Conservation (phyloP, 2,888 invertebrate genomes). For the Melipona beecheii region DNA sequence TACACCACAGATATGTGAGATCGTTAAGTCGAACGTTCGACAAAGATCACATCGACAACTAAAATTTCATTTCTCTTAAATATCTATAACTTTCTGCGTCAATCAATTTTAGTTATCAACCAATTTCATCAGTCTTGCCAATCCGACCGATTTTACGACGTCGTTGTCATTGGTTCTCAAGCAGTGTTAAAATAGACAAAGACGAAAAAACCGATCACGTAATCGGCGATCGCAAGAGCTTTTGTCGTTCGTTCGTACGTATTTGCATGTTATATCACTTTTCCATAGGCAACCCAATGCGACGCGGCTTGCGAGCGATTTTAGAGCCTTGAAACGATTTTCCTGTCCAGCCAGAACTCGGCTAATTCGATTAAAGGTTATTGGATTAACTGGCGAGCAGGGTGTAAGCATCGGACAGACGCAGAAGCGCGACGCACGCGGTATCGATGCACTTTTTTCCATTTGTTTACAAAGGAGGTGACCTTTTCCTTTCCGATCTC, state of each 20-base stretch:
- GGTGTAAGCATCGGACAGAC: constrained; percentile 35
- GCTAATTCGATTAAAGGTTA: constrained; percentile 68
- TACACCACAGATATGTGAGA: too few relatives aligned
- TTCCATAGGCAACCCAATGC: neutral
- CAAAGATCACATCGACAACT: too few relatives aligned
- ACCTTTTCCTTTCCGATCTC: neutral
- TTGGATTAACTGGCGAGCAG: constrained; percentile 64
- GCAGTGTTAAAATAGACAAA: neutral
- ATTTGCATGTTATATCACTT: constrained; percentile 34
- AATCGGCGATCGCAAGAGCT: constrained; percentile 8
- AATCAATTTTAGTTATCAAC: too few relatives aligned
- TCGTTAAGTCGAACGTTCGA: too few relatives aligned
- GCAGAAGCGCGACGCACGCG: constrained; percentile 14
- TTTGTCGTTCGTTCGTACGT: constrained; percentile 11
- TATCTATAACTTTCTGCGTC: too few relatives aligned
- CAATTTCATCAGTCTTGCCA: neutral
- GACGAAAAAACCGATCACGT: neutral
- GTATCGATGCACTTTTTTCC: constrained; percentile 61
- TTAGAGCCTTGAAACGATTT: constrained; percentile 68
- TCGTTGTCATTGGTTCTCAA: neutral
- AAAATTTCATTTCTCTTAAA: too few relatives aligned
- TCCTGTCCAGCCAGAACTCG: constrained; percentile 53
- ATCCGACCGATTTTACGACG: neutral
- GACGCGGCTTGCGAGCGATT: constrained; percentile 1
- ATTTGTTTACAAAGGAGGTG: constrained; percentile 29